A percentile compares a stretch with the other conserved stretches of the same genome.
These are phyloP conservation scores for Pituophis catenifer DNA, from an alignment of 2,113 vertebrate species.

Conservation along the genomic window DNA sequence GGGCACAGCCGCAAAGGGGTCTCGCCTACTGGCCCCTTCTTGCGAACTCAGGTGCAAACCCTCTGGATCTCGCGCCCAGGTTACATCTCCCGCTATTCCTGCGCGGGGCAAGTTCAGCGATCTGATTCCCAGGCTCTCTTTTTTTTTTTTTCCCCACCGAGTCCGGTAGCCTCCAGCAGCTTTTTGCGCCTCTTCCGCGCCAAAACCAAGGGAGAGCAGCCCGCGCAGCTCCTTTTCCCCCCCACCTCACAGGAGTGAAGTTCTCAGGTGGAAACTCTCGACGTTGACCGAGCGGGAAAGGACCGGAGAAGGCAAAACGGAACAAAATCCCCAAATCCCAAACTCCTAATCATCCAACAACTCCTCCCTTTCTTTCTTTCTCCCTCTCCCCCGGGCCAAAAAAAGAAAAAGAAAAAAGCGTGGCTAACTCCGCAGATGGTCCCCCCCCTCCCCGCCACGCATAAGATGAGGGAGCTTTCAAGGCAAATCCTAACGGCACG, in stretches of 20 bases:
- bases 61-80: too few species aligned
- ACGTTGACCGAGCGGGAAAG: too few species aligned
- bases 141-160: too few species aligned
- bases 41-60: not conserved
- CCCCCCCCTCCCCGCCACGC: not conserved
- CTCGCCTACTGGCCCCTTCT: not conserved
- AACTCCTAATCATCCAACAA: not conserved
- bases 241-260: not conserved
- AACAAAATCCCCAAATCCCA: not conserved
- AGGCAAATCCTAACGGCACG: not conserved
- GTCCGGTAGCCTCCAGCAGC: not conserved
- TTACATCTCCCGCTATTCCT: not conserved
- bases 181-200: not conserved
- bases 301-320: too few species aligned
- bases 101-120: not conserved
- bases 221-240: too few species aligned
- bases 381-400: not conserved
- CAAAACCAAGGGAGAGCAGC: not conserved
- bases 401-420: too few species aligned
- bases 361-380: not conserved
- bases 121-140: not conserved
- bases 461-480: not conserved
- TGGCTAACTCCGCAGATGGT: not conserved
- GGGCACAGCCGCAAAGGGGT: not conserved
- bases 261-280: not conserved